Evolutionary conservation across 2,888 invertebrate genomes (phyloP), one percentile per base, ranked within the genome.

Genomic region (Sinelater perroti): DNA sequence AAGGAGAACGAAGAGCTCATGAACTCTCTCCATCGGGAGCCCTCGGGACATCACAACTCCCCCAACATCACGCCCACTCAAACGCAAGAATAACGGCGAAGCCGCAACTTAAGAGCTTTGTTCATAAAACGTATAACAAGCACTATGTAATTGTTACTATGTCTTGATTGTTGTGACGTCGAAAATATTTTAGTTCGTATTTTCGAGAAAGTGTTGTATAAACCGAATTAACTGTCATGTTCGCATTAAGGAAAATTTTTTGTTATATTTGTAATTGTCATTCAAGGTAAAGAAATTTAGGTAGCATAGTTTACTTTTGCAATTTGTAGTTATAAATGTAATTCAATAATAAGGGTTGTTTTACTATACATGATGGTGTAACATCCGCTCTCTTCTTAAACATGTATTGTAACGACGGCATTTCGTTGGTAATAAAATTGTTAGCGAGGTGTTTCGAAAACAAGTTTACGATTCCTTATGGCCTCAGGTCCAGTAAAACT

Each of bases 1-100:
- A 90, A 89, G 81, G 91, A 93, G 83, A 93, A 93, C 82, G 91
- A 92, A 82, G 90, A 91, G 79, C 83, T 91, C 80, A 85, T 91
- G 83, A 91, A 91, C 80, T 89, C 88, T 70, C 82, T 88, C 77
- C 88, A 88, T 79, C 79, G 68, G 47, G 66, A 66, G 47, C 58
- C 63, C n/a, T 42, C 52, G 40, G 36, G 30, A 18, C 45, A 44
- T 50, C 60, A 46, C 46, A 40, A 13, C 18, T 33, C 28, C 20
- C 51, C 36, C 33, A 59, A 59, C 40, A 31, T 49, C 21, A 36
- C 59, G 38, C 33, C 47, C 44, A 36, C 47, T 55, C 33, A 47
- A 45, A 24, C 33, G 20, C 14, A 56, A 51, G 40, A 8, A 24
- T 40, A 40, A 21, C 24, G 40, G 24, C 40, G 11, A 38, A 38